phyloP scores from a whole-genome alignment of 2,797 vertebrate genomes.

The Poecilia wingei region DNA sequence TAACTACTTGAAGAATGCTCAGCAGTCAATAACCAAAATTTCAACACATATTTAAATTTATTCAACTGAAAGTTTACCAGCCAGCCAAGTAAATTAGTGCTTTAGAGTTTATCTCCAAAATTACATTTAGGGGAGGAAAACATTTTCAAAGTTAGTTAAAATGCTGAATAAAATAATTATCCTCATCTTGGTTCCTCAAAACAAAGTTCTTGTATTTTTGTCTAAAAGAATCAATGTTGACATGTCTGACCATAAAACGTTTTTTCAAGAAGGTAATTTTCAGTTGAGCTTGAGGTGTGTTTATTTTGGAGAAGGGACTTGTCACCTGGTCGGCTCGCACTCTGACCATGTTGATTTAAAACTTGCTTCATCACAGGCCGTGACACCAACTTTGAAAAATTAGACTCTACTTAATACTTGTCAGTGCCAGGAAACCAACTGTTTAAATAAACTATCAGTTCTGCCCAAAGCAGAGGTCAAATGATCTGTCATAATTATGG shows the following conservation, averaged over 20 bases:
- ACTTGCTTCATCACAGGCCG: background rate
- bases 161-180: too few relatives aligned
- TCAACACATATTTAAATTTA: too few relatives aligned
- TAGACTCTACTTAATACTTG: background rate
- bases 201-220: background rate
- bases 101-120: too few relatives aligned
- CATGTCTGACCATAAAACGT: background rate
- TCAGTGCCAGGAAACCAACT: background rate
- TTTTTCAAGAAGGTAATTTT: background rate
- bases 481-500: background rate
- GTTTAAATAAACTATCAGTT: background rate
- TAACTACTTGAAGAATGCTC: too few relatives aligned
- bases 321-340: background rate
- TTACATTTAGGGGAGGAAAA: too few relatives aligned
- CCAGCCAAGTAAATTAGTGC: too few relatives aligned
- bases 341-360: background rate
- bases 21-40: too few relatives aligned
- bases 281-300: background rate
- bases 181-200: background rate
- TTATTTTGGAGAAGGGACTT: background rate
- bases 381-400: constrained; percentile 1
- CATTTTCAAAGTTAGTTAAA: too few relatives aligned
- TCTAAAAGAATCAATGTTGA: background rate
- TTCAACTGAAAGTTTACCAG: too few relatives aligned
- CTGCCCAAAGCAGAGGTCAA: background rate